Percentiles rank a stretch among this genome's conserved stretches.
phyloP scores from a whole-genome alignment of 2,888 invertebrate species.

The Zeuzera pyrina region DNA sequence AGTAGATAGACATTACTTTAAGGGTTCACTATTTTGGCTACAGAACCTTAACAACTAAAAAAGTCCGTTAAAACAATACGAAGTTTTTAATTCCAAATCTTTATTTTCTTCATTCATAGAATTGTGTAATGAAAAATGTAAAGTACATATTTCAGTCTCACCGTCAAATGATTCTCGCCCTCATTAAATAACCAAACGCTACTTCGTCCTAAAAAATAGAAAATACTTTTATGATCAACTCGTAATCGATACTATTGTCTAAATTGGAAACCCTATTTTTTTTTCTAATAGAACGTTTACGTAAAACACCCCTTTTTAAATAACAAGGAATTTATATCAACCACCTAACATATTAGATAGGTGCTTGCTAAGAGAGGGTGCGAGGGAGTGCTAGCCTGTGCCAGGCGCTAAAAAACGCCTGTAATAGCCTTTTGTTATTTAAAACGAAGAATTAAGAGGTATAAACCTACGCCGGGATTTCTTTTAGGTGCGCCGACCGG shows the following conservation, averaged over 20 bases:
- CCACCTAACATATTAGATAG: constrained; percentile 37
- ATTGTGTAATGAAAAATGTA: no score
- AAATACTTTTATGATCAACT: no score
- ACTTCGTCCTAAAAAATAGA: no score
- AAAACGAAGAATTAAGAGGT: constrained; percentile 52
- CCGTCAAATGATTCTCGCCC: no score
- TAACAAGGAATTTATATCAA: constrained; percentile 13
- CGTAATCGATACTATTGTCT: constrained; percentile 1
- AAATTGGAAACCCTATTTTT: neutral
- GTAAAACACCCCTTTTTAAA: constrained; percentile 18
- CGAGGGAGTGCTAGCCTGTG: constrained; percentile 35
- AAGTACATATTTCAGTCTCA: no score
- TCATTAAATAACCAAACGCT: no score
- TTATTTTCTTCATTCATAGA: no score
- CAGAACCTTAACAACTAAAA: no score
- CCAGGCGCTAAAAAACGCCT: constrained; percentile 48
- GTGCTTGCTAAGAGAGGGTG: constrained; percentile 30
- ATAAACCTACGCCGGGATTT: constrained; percentile 26
- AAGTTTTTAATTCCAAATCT: no score
- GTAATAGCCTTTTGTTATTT: constrained; percentile 55
- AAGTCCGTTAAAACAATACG: no score
- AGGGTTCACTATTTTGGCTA: no score
- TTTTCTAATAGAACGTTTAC: constrained; percentile 17
- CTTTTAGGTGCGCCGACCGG: constrained; percentile 23
- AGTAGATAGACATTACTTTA: no score